phyloP scores from a whole-genome alignment of 64 coral and sea anemone species.

The Porites lutea region DNA sequence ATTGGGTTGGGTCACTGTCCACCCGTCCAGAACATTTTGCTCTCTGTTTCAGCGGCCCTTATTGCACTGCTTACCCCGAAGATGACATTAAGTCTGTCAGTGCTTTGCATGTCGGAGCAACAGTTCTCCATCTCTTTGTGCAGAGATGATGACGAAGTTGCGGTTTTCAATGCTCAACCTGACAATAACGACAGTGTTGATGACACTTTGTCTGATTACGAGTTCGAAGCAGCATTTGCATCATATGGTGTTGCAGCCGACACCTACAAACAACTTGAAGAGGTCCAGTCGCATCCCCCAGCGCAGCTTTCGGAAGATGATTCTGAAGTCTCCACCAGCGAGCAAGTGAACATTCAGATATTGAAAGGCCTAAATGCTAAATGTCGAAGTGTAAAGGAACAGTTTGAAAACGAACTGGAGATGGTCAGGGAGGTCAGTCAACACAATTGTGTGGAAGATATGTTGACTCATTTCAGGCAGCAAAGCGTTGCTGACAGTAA shows the following conservation, averaged over 20 bases:
- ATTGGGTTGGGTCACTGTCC: slow-evolving; percentile 60
- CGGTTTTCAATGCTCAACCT: neutral
- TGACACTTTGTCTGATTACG: neutral
- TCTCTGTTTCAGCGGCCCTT: neutral
- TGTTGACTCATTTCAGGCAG: slow-evolving; percentile 36
- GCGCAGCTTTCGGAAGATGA: neutral
- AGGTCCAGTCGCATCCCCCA: neutral
- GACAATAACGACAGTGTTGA: neutral
- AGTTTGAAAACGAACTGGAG: neutral
- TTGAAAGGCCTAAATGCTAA: neutral
- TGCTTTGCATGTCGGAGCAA: slow-evolving; percentile 36
- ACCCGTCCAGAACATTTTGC: slow-evolving; percentile 45
- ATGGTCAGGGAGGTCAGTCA: neutral
- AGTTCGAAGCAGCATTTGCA: neutral
- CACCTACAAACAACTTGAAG: neutral
- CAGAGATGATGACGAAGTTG: slow-evolving; percentile 16
- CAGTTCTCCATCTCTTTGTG: neutral
- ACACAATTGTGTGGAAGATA: slow-evolving; percentile 36
- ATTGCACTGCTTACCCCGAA: slow-evolving; percentile 9
- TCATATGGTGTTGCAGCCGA: neutral
- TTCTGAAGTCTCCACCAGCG: neutral
- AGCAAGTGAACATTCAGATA: neutral
- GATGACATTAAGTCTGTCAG: slow-evolving; percentile 15
- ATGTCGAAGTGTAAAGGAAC: neutral
- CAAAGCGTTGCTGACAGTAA: neutral